A percentile compares a stretch with the other conserved stretches of the same genome.
These are phyloP conservation scores for Nothocercus julius DNA, from an alignment of 2,113 vertebrate genomes.

Conservation along the genomic window DNA sequence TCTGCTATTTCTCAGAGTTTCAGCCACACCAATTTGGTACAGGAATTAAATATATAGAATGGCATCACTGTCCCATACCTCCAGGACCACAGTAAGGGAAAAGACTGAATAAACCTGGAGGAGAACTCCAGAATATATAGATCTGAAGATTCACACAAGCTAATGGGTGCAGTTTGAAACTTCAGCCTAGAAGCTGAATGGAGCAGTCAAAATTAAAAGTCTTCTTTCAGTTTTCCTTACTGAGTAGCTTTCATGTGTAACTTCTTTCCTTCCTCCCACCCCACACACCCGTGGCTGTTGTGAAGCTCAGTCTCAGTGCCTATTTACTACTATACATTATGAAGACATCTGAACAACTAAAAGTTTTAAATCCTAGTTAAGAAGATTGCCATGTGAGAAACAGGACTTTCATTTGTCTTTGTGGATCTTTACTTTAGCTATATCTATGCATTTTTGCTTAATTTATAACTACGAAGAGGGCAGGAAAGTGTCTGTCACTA, in stretches of 20 bases:
- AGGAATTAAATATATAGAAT: background rate
- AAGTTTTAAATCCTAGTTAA: background rate
- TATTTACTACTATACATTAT: background rate
- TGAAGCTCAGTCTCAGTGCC: background rate
- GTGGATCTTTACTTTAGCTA: background rate
- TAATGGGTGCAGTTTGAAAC: background rate
- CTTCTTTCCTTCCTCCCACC: background rate
- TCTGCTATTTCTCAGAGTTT: background rate
- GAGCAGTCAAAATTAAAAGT: background rate
- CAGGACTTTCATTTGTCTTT: background rate
- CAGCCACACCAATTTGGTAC: background rate
- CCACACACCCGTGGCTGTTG: background rate
- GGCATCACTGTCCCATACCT: background rate
- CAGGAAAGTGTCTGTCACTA: background rate
- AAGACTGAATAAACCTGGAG: background rate
- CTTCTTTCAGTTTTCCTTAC: background rate
- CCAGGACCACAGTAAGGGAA: background rate
- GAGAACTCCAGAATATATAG: background rate
- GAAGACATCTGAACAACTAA: background rate
- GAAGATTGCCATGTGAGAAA: background rate
- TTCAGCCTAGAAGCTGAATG: background rate
- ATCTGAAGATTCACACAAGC: background rate
- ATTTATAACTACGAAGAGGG: background rate
- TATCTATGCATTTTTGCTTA: background rate
- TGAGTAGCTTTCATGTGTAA: background rate